Conservation (phyloP, 2,113 vertebrate species). For the Chaetura pelagica region DNA sequence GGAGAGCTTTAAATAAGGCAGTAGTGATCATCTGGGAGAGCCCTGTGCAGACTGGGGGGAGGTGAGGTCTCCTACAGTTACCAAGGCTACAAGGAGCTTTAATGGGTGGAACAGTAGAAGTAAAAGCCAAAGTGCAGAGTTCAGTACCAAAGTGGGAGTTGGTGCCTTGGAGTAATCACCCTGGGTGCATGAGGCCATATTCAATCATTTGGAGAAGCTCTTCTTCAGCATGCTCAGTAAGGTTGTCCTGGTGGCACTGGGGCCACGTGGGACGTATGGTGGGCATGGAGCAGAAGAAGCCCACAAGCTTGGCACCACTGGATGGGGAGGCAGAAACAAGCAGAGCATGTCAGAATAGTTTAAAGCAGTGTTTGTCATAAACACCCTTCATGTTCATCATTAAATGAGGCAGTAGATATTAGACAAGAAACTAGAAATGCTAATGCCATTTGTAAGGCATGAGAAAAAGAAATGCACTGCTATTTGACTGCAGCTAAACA, state of each 20-base stretch:
- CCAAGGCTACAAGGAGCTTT: neutral
- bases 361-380: neutral
- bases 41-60: rapidly evolving
- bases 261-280: rapidly evolving
- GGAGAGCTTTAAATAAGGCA: neutral
- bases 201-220: neutral
- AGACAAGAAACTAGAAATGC: neutral
- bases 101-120: neutral
- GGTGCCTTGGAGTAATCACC: neutral
- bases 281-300: neutral
- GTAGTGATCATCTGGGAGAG: neutral
- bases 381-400: neutral
- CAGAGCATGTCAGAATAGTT: neutral
- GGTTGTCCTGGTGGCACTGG: neutral
- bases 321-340: neutral
- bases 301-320: neutral
- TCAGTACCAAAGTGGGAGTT: neutral
- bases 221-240: neutral
- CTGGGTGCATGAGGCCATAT: neutral
- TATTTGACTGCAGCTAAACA: conserved; percentile 19
- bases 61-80: neutral
- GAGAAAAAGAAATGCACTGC: neutral
- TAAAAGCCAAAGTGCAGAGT: neutral
- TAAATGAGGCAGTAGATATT: neutral
- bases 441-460: conserved; percentile 19